Conservation (phyloP, 2,888 invertebrate genomes). For the Cephus pygmeus region DNA sequence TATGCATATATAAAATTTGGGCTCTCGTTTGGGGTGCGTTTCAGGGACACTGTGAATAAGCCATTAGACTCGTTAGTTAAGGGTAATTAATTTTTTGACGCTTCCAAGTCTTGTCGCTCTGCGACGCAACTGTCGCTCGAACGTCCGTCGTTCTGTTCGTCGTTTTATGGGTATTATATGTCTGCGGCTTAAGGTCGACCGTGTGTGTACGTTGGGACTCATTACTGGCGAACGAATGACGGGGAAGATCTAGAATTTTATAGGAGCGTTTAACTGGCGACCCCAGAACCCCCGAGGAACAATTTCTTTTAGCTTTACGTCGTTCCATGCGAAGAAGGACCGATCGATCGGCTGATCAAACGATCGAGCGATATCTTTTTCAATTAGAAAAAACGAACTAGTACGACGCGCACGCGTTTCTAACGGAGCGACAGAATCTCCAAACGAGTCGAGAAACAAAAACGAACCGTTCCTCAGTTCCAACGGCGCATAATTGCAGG, state of each 20-base stretch:
- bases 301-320: background rate
- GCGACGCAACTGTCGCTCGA: background rate
- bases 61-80: background rate
- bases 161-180: background rate
- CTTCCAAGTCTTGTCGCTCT: background rate
- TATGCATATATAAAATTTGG: background rate
- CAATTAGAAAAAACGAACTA: background rate
- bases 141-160: background rate
- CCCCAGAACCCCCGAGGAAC: background rate
- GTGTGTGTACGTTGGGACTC: background rate
- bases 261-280: background rate
- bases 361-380: slow-evolving; percentile 3
- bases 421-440: background rate
- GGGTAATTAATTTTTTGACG: background rate
- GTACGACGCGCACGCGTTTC: background rate
- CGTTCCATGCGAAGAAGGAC: background rate
- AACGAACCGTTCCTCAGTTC: slow-evolving; percentile 24
- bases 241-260: background rate
- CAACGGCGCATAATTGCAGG: slow-evolving; percentile 40
- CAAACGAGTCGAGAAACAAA: slow-evolving; percentile 30
- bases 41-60: background rate
- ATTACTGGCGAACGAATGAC: background rate
- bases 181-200: background rate
- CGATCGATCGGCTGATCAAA: background rate
- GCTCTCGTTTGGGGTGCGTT: background rate